Percentiles rank a stretch among this genome's conserved stretches.
phyloP scores from a whole-genome alignment of 1,140 invertebrate genomes.

The Tetraneura akinire region DNA sequence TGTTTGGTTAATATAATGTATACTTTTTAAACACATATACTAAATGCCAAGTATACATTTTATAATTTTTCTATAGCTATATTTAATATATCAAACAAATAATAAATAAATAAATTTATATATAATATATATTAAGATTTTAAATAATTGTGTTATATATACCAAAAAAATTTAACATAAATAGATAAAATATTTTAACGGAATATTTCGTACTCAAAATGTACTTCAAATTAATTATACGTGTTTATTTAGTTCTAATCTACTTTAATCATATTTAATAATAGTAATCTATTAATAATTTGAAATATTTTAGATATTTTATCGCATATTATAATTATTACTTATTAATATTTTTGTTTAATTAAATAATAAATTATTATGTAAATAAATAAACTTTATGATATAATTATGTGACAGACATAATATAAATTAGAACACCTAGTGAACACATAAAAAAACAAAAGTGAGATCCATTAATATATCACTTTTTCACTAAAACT shows the following conservation, averaged over 20 bases:
- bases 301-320: conserved; percentile 1
- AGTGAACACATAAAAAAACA: conserved; percentile 48
- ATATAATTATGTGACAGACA: conserved; percentile 35
- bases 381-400: conserved; percentile 32
- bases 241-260: not conserved
- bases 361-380: not conserved
- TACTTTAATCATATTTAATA: not conserved
- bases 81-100: no score
- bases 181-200: not conserved
- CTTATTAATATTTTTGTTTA: conserved; percentile 11
- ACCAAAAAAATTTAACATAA: not conserved
- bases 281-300: not conserved
- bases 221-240: not conserved
- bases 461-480: conserved; percentile 48
- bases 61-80: no score
- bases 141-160: not conserved
- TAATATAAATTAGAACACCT: conserved; percentile 49
- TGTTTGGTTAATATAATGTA: no score
- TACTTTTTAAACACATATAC: no score
- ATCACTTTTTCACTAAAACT: conserved; percentile 38
- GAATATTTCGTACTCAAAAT: not conserved
- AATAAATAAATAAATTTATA: no score
- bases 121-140: no score
- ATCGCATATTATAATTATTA: conserved; percentile 8
- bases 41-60: no score